These are phyloP conservation scores for Torymus aiolomorphi DNA, from an alignment of 2,888 invertebrate species.

Conservation along the genomic window DNA sequence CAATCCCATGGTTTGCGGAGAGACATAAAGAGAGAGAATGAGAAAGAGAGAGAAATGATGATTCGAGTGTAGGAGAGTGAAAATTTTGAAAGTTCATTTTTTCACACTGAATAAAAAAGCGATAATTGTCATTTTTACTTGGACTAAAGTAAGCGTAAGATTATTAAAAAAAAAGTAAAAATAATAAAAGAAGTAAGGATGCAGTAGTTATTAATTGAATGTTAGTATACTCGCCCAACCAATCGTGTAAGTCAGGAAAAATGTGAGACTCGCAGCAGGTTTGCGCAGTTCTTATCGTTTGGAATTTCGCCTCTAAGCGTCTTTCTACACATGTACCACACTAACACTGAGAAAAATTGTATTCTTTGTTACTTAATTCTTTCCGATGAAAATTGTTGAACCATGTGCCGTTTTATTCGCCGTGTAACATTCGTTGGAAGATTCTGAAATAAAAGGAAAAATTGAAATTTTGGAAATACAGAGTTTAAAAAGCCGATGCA, in stretches of 20 bases:
- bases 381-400: neutral
- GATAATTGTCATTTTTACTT: constrained; percentile 45
- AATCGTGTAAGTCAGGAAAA: constrained; percentile 56
- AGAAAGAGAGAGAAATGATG: too few relatives aligned
- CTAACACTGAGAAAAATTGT: constrained; percentile 30
- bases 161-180: constrained; percentile 33
- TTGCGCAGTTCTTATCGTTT: constrained; percentile 52
- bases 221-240: constrained; percentile 54
- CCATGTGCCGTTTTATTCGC: constrained; percentile 13
- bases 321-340: constrained; percentile 10
- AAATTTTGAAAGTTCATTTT: constrained; percentile 44
- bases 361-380: constrained; percentile 47
- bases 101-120: constrained; percentile 20
- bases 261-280: constrained; percentile 54
- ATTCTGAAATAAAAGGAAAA: neutral
- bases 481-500: constrained; percentile 44
- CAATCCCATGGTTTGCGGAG: neutral
- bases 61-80: constrained; percentile 19
- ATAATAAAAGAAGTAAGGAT: constrained; percentile 29
- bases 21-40: too few relatives aligned
- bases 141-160: constrained; percentile 40
- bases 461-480: neutral
- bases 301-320: constrained; percentile 25
- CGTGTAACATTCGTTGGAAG: neutral
- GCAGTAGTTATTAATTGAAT: constrained; percentile 51